Conservation (phyloP, 2,888 invertebrate species). For the Suillia variegata region DNA sequence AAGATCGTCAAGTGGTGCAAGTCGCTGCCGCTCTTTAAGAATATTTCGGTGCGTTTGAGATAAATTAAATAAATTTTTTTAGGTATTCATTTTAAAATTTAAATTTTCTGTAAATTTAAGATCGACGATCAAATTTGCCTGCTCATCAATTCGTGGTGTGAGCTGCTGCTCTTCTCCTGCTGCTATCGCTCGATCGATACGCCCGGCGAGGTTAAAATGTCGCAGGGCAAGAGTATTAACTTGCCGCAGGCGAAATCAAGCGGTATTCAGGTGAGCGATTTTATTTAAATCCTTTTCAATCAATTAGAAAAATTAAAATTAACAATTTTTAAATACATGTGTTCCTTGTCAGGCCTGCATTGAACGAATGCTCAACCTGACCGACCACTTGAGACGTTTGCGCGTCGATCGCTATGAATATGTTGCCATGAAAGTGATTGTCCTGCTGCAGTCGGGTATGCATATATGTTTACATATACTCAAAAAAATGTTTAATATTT, state of each 20-base stretch:
- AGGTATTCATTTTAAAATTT: background rate
- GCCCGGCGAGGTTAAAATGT: conserved; percentile 84
- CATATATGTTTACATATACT: conserved; percentile 2
- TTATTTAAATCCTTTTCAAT: too few relatives aligned
- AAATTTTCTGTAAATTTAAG: conserved; percentile 66
- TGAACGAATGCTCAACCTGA: conserved; percentile 92
- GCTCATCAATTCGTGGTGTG: conserved; percentile 97
- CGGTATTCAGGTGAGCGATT: conserved; percentile 66
- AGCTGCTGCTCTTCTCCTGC: conserved; percentile 87
- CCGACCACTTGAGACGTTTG: conserved; percentile 86
- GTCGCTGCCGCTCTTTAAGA: conserved; percentile 93
- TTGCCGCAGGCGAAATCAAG: conserved; percentile 59
- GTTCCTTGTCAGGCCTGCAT: conserved; percentile 71
- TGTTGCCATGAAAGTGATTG: conserved; percentile 94
- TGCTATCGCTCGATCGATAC: conserved; percentile 92
- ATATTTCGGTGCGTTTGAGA: conserved; percentile 89
- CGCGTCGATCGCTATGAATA: conserved; percentile 95
- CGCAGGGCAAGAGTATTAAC: conserved; percentile 60
- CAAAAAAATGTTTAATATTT: background rate
- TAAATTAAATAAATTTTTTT: background rate
- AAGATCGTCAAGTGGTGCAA: conserved; percentile 99
- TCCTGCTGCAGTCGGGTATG: conserved; percentile 87
- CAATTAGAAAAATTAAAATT: too few relatives aligned
- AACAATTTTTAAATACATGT: too few relatives aligned
- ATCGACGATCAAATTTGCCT: conserved; percentile 98